These are phyloP conservation scores for Falco concolor DNA, from an alignment of 2,797 vertebrate species.

Conservation along the genomic window DNA sequence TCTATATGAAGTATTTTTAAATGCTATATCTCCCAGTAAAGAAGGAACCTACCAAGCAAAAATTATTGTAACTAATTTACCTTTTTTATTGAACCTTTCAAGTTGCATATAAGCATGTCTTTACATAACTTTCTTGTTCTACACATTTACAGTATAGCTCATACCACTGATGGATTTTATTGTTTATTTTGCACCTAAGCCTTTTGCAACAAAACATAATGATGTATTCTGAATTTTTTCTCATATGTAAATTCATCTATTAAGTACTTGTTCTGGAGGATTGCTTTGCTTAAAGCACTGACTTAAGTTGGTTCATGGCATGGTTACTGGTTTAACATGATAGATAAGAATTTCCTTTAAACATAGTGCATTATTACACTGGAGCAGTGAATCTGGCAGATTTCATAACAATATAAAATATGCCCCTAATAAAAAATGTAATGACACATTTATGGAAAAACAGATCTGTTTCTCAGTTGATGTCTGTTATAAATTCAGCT, in stretches of 20 bases:
- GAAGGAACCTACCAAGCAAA: not conserved
- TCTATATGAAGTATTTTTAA: not conserved
- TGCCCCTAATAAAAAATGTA: not conserved
- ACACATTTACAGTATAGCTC: not conserved
- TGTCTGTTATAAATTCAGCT: not conserved
- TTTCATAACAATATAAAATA: not conserved
- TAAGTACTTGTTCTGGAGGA: not conserved
- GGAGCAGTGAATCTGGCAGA: not conserved
- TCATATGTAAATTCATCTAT: not conserved
- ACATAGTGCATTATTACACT: not conserved
- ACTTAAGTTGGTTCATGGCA: not conserved
- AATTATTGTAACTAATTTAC: not conserved
- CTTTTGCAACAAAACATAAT: not conserved
- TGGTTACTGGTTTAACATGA: not conserved
- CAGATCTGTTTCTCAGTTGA: not conserved
- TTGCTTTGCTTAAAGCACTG: not conserved
- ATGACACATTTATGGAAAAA: not conserved
- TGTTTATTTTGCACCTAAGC: not conserved
- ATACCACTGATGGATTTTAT: not conserved
- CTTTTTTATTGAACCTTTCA: not conserved
- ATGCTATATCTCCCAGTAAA: not conserved
- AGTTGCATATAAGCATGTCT: not conserved
- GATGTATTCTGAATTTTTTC: not conserved
- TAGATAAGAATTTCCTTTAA: not conserved
- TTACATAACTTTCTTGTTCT: not conserved